Evolutionary conservation across 2,113 vertebrate genomes (phyloP).

Genomic region (Pomatostomus ruficeps): DNA sequence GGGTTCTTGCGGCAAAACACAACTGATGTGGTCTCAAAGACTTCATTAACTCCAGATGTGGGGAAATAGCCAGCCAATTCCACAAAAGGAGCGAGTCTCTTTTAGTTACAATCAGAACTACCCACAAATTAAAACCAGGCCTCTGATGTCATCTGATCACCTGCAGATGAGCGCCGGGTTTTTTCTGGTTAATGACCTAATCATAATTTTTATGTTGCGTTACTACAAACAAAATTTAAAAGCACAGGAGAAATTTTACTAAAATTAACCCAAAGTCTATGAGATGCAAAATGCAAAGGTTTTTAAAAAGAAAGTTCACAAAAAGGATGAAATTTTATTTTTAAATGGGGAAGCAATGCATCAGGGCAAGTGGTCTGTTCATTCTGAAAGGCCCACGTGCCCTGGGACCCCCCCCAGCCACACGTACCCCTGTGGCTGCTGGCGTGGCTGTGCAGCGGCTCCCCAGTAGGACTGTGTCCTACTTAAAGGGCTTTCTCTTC

Average conservation of each 20-base stretch:
- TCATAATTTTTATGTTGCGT: conserved; percentile 64
- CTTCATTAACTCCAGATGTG: conserved; percentile 94
- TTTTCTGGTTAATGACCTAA: conserved; percentile 70
- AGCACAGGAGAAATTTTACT: conserved; percentile 26
- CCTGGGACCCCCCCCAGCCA: not conserved
- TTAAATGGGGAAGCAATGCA: not conserved
- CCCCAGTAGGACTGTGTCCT: not conserved
- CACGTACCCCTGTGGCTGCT: not conserved
- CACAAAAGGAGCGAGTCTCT: conserved; percentile 77
- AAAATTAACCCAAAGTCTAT: not conserved
- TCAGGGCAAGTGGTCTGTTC: rapidly evolving
- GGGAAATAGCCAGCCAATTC: conserved; percentile 72
- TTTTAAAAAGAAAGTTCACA: not conserved
- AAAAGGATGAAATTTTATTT: not conserved
- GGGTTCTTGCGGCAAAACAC: conserved; percentile 77
- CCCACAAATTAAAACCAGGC: conserved; percentile 85
- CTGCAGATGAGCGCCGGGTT: conserved; percentile 71
- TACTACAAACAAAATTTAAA: conserved; percentile 64
- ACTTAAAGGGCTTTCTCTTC: not conserved
- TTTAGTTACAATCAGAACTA: conserved; percentile 75
- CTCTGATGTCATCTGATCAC: conserved; percentile 78
- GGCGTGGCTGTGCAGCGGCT: not conserved
- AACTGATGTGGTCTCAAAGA: conserved; percentile 90
- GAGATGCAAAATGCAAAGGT: not conserved
- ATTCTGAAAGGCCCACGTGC: not conserved